Conservation (phyloP, 2,797 vertebrate genomes). For the Lophotriccus pileatus region DNA sequence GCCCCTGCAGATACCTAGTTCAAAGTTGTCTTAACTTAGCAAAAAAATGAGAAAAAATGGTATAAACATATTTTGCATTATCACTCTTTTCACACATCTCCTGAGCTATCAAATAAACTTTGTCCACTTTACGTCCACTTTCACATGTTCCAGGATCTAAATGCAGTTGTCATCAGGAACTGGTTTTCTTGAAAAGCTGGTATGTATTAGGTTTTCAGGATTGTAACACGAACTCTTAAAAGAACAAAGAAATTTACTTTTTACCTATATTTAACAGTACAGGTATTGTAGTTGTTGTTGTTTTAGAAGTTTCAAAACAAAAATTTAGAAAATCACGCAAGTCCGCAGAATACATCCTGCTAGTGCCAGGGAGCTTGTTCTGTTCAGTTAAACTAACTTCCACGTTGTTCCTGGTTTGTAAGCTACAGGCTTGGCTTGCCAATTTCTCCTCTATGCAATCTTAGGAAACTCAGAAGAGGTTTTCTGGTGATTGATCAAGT, state of each 20-base stretch:
- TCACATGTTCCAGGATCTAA: background rate
- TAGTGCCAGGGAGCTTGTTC: background rate
- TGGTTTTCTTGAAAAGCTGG: constrained; percentile 8
- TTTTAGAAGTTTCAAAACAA: background rate
- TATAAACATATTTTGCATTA: background rate
- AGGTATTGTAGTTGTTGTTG: background rate
- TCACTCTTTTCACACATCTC: background rate
- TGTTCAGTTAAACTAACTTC: background rate
- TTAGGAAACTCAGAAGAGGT: background rate
- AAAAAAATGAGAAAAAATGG: background rate
- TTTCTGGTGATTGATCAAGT: background rate
- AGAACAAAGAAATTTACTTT: background rate
- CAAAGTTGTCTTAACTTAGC: background rate
- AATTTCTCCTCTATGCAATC: background rate
- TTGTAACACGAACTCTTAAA: background rate
- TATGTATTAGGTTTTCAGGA: background rate
- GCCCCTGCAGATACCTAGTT: background rate
- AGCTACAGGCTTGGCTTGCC: background rate
- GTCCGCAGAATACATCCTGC: background rate
- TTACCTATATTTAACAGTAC: background rate
- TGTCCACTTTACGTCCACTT: background rate
- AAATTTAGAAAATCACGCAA: background rate
- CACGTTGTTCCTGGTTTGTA: background rate
- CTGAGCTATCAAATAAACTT: background rate
- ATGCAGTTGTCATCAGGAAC: background rate